Evolutionary conservation across 2,113 vertebrate species (phyloP), one percentile per base, ranked within the genome.

Genomic region (Ceyx cyanopectus): DNA sequence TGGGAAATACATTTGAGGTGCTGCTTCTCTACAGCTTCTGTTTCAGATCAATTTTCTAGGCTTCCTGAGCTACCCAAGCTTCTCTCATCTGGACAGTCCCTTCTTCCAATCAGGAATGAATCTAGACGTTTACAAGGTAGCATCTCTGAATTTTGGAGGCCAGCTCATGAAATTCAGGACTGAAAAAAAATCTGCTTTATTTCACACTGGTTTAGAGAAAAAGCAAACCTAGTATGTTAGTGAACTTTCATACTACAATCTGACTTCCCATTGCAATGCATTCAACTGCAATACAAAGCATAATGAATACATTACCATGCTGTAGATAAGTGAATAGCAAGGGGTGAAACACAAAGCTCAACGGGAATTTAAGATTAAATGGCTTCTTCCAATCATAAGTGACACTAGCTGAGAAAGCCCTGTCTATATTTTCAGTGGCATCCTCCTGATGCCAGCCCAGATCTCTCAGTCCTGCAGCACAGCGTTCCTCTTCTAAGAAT

Each of bases 1-100:
- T 79, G 37, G 34, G 84, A 93, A 94, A 94, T 90, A 92, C 68
- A 30, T 80, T 72, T 21, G 66, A 93, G 63, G 32, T 53, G 32
- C 56, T 90, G 60, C 53, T 86, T 46, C 50, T 77, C 32, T 85
- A 68, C 78, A 83, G 26, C 26, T 87, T 73, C 40, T 79, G 32
- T 60, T 95, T 91, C 45, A 58, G 56, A 66, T 81, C 23, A 46
- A 48, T 87, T 83, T 90, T 58, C 66, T 30, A 26, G 30, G 50
- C 29, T 91, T 79, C 26, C 48, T 58, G 32, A 72, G 40, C 34
- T 72, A 60, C 30, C 54, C 41, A 73, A 87, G 56, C 7, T 12
- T 58, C 40, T 77, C 65, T 50, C 60, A 73, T 78, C 63, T 54
- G 61, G 24, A 34, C 30, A 81, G 51, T 14, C 62, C 72, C 53